A percentile compares a stretch with the other conserved stretches of the same genome.
Conservation (phyloP, 1,140 invertebrate genomes). For the Bombus difficillimus region DNA sequence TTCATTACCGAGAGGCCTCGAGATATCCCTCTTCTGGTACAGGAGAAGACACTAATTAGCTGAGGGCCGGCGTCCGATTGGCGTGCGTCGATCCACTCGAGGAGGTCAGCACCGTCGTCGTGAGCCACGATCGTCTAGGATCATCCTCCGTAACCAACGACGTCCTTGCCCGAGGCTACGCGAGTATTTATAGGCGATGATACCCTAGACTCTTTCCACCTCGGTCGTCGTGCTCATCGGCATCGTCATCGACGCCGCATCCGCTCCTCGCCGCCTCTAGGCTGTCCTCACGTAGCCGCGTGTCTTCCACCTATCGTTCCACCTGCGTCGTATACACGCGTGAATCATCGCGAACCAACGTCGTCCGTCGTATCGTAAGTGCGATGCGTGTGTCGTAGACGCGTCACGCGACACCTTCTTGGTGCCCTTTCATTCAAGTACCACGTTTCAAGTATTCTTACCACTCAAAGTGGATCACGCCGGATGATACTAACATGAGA, state of each 20-base stretch:
- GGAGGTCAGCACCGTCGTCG: constrained; percentile 44
- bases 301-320: constrained; percentile 22
- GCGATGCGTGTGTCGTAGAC: constrained; percentile 6
- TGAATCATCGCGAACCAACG: constrained; percentile 55
- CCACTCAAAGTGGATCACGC: background rate
- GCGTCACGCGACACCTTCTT: constrained; percentile 54
- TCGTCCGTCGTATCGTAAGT: constrained; percentile 30
- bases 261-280: background rate
- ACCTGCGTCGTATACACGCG: constrained; percentile 44
- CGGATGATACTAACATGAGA: background rate
- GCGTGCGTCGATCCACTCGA: constrained; percentile 46
- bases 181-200: constrained; percentile 72
- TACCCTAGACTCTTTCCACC: constrained; percentile 62
- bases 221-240: constrained; percentile 43
- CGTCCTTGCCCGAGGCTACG: constrained; percentile 71
- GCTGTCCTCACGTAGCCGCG: background rate
- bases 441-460: background rate
- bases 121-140: constrained; percentile 50
- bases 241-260: constrained; percentile 34
- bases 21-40: constrained; percentile 33
- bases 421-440: constrained; percentile 52
- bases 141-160: constrained; percentile 59
- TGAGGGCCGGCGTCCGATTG: constrained; percentile 35
- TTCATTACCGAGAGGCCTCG: constrained; percentile 44
- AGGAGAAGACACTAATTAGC: constrained; percentile 63